Evolutionary conservation across 1,140 invertebrate genomes (phyloP).

Genomic region (Dreissena rostriformis): DNA sequence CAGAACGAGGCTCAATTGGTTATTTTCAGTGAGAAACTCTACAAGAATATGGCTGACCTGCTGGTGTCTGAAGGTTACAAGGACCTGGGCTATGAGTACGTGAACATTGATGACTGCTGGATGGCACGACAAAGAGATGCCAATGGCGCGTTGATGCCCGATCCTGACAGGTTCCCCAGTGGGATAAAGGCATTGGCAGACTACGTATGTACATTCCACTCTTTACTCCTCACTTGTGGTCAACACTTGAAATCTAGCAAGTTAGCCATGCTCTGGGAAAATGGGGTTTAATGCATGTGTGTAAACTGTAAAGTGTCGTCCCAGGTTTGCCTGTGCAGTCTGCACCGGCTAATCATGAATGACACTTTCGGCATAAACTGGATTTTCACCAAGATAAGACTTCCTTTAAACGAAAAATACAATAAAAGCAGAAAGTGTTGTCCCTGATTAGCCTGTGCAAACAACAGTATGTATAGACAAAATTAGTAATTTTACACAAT

Average conservation of each 20-base stretch:
- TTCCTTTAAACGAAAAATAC: too few relatives aligned
- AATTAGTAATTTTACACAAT: too few relatives aligned
- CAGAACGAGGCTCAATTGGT: too few relatives aligned
- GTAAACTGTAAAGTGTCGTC: not conserved
- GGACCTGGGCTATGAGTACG: conserved; percentile 94
- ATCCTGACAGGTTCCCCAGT: conserved; percentile 92
- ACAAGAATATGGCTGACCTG: conserved; percentile 95
- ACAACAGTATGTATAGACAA: too few relatives aligned
- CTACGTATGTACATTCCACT: conserved; percentile 87
- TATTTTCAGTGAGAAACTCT: conserved; percentile 91
- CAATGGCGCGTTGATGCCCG: conserved; percentile 91
- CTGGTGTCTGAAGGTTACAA: conserved; percentile 94
- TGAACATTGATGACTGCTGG: conserved; percentile 99
- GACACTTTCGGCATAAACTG: not conserved
- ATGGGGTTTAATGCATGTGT: not conserved
- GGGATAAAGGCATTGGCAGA: conserved; percentile 94
- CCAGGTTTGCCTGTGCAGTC: too few relatives aligned
- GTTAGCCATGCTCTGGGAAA: not conserved
- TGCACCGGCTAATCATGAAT: too few relatives aligned
- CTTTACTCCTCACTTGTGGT: not conserved
- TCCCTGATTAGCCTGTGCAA: too few relatives aligned
- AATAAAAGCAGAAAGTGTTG: too few relatives aligned
- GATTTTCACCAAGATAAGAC: not conserved
- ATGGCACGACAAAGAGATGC: conserved; percentile 89
- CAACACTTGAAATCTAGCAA: not conserved